Percentiles rank a stretch among this genome's conserved stretches.
Evolutionary conservation across 2,888 invertebrate genomes (phyloP).

Genomic region (Xestia rhomboidea): DNA sequence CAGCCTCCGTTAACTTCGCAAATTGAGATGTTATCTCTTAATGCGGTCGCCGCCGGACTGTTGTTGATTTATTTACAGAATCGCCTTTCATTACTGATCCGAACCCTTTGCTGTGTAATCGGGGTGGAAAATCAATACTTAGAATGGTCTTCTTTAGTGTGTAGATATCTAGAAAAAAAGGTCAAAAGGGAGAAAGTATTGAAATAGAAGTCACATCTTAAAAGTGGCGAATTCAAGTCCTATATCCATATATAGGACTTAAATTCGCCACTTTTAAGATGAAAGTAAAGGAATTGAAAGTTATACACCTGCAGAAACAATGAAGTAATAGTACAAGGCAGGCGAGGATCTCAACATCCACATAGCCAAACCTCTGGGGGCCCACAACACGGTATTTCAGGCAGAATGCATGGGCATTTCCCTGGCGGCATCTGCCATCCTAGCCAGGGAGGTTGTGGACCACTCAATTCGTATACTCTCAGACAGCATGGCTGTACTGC

Average conservation of each 20-base stretch:
- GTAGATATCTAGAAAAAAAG: neutral
- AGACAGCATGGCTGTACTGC: too few relatives aligned
- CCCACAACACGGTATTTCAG: too few relatives aligned
- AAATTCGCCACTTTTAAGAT: neutral
- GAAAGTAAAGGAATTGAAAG: neutral
- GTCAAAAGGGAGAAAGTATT: neutral
- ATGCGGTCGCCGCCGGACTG: conserved; percentile 74
- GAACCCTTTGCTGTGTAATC: conserved; percentile 40
- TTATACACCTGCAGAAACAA: neutral
- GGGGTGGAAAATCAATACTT: neutral
- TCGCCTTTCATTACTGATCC: conserved; percentile 56
- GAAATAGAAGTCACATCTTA: too few relatives aligned
- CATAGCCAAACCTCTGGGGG: too few relatives aligned
- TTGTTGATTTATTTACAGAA: conserved; percentile 73
- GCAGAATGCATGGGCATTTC: too few relatives aligned
- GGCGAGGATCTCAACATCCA: too few relatives aligned
- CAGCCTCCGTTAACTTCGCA: conserved; percentile 76
- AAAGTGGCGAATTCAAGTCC: too few relatives aligned
- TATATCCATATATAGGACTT: too few relatives aligned
- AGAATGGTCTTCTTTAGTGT: neutral
- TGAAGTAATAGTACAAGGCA: too few relatives aligned
- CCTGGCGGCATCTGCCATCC: too few relatives aligned
- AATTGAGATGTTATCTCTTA: conserved; percentile 87
- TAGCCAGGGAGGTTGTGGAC: too few relatives aligned
- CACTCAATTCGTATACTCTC: too few relatives aligned